phyloP scores from a whole-genome alignment of 1,140 invertebrate species.

The Delia radicum region DNA sequence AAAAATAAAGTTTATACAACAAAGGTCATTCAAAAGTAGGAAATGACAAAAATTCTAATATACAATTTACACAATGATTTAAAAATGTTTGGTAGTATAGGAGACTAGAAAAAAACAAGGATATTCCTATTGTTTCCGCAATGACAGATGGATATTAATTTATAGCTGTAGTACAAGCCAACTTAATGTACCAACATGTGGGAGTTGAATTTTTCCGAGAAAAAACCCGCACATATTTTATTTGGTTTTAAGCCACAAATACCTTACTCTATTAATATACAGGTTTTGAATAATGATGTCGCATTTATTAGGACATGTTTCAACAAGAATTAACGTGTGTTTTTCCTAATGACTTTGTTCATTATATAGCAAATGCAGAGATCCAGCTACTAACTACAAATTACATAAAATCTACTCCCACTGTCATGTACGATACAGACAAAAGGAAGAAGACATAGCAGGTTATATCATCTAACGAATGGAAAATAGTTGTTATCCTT shows the following conservation, averaged over 20 bases:
- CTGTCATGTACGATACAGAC: too few relatives aligned
- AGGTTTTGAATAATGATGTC: conserved; percentile 1
- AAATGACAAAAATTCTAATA: not conserved
- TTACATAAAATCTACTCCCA: not conserved
- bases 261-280: not conserved
- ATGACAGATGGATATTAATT: not conserved
- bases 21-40: not conserved
- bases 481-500: too few relatives aligned
- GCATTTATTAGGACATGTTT: conserved; percentile 1
- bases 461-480: too few relatives aligned
- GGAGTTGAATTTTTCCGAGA: not conserved
- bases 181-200: not conserved
- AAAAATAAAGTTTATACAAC: not conserved
- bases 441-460: too few relatives aligned
- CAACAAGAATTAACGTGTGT: not conserved
- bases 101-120: not conserved
- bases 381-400: too few relatives aligned
- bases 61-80: not conserved
- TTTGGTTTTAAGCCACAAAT: not conserved
- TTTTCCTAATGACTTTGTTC: not conserved
- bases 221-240: not conserved
- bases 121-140: not conserved
- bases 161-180: not conserved
- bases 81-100: too few relatives aligned
- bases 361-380: not conserved